Base-by-base conservation (phyloP, 1,140 invertebrate species). In the Tetramorium alpestre region DNA sequence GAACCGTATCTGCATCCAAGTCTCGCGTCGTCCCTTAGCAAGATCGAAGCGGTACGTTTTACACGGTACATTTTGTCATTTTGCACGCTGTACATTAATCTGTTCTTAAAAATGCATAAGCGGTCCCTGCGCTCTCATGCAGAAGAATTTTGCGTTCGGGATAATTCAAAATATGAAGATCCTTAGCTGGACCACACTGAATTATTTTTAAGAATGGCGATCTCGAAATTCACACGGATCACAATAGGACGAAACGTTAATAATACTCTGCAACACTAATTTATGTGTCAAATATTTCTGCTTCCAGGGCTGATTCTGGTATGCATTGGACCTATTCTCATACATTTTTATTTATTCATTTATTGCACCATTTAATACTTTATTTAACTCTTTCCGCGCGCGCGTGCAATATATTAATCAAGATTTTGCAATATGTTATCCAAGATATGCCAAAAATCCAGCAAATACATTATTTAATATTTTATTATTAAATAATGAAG, bases 1-100 rank as follows among this genome's bases (percentile, higher is more conserved):
- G 96, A 97, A 69, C 96, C 98, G 89, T 98, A 98, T 94, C 96
- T 98, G 4, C 98, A 98, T 96, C 98, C 98, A 25, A 98, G 97
- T 93, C 96, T 98, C 69, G 96, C 96, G n/a, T 93, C 96, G 16
- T 95, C 94, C 47, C 89, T 95, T 72, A 93, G 94, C 58, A 95
- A 95, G 91, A 94, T 96, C 77, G 96, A 96, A 96, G 94, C 96
- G 95, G 96, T 97, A 96, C 90, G 96, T 96, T 81, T 81, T 28
- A 25, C 56, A 76, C 54, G 38, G 18, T 54, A 49, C 16, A 56
- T 33, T 33, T 28, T 41, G 16, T 54, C 80, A 77, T 65, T 89
- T 73, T 54, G 47, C 56, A 87, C 54, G 44, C 13, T 49, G 11
- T 76, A 62, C 72, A 86, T 81, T 86, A 78, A 86, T 70, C 65